phyloP scores from a whole-genome alignment of 2,797 vertebrate species.

The Enteromius thamalakanensis region DNA sequence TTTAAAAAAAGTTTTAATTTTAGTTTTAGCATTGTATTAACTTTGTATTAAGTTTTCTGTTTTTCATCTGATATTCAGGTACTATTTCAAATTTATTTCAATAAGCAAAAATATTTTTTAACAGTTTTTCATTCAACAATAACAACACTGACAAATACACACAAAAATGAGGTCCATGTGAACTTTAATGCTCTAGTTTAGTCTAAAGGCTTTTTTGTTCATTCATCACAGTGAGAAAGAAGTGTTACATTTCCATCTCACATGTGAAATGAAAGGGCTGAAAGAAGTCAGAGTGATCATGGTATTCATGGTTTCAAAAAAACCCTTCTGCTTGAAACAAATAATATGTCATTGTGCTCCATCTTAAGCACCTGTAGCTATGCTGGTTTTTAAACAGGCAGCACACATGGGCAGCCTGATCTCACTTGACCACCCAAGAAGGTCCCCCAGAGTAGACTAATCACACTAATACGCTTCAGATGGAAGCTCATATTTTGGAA shows the following conservation, averaged over 20 bases:
- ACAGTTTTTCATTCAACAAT: neutral
- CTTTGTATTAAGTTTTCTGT: too few relatives aligned
- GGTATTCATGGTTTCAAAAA: conserved; percentile 13
- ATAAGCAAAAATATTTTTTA: too few relatives aligned
- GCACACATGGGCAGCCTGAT: conserved; percentile 8
- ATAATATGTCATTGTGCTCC: conserved; percentile 27
- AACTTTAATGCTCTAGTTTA: neutral
- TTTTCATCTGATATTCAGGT: neutral
- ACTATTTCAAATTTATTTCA: neutral
- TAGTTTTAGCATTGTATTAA: too few relatives aligned
- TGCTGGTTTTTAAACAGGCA: conserved; percentile 16
- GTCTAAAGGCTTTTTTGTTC: conserved; percentile 16
- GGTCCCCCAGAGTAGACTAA: conserved; percentile 12
- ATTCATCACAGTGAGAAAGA: neutral
- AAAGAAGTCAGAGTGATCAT: neutral
- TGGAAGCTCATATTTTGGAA: neutral
- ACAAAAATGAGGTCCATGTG: neutral
- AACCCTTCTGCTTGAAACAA: neutral
- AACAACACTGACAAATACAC: neutral
- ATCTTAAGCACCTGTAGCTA: conserved; percentile 27
- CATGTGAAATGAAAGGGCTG: conserved; percentile 8
- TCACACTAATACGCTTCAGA: conserved; percentile 35
- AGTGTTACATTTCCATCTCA: conserved; percentile 11
- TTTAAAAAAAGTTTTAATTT: neutral
- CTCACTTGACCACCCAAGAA: conserved; percentile 37